phyloP scores from a whole-genome alignment of 2,113 vertebrate species.

The Diphyllodes magnificus region DNA sequence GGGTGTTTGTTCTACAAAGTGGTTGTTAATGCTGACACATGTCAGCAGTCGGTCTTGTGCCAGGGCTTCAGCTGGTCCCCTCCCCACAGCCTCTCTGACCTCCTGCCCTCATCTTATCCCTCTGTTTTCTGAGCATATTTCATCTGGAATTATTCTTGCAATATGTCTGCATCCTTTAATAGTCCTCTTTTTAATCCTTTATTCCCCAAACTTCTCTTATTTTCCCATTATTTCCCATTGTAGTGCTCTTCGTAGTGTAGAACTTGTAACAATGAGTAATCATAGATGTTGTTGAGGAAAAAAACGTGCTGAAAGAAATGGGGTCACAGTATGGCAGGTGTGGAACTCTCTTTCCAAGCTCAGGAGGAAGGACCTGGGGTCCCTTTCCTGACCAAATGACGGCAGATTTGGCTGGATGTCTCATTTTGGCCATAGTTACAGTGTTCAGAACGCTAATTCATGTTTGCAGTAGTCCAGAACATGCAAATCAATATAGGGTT shows the following conservation, averaged over 20 bases:
- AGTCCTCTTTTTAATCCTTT: background rate
- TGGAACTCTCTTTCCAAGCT: background rate
- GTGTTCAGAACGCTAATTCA: background rate
- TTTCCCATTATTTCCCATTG: background rate
- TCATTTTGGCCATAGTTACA: background rate
- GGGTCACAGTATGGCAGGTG: background rate
- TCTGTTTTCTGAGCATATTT: background rate
- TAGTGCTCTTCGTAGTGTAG: background rate
- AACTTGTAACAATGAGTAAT: background rate
- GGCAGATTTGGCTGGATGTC: background rate
- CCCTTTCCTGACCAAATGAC: background rate
- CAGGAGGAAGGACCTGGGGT: background rate
- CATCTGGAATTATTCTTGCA: background rate
- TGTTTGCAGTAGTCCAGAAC: background rate
- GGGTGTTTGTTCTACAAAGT: background rate
- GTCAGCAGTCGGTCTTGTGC: background rate
- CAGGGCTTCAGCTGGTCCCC: background rate
- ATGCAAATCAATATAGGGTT: background rate
- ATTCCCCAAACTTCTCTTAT: background rate
- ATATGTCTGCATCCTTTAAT: background rate
- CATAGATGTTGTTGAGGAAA: background rate
- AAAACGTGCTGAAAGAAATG: background rate
- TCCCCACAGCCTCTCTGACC: background rate
- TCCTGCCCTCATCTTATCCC: background rate
- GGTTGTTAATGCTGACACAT: background rate